phyloP scores from a whole-genome alignment of 2,797 vertebrate species.

The Chelonia mydas region DNA sequence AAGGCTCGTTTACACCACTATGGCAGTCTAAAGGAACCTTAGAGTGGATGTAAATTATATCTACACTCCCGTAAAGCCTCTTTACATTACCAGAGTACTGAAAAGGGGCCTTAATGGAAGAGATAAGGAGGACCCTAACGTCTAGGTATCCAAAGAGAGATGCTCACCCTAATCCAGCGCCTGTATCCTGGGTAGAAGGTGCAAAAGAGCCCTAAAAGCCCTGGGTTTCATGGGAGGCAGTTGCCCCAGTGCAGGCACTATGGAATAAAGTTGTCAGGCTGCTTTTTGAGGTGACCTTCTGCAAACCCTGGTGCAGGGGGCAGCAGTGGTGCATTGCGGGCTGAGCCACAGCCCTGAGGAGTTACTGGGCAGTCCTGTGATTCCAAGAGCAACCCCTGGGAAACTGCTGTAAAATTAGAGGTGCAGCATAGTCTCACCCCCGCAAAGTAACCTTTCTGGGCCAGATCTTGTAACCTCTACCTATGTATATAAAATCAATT shows the following conservation, averaged over 20 bases:
- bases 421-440: background rate
- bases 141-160: background rate
- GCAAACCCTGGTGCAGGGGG: background rate
- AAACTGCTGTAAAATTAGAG: background rate
- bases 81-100: background rate
- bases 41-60: background rate
- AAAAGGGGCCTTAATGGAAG: background rate
- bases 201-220: background rate
- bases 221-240: background rate
- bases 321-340: background rate
- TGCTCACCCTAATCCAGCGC: background rate
- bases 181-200: background rate
- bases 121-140: background rate
- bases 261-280: background rate
- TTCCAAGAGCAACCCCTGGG: background rate
- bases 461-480: background rate
- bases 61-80: background rate
- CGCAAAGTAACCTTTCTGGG: background rate
- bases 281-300: background rate
- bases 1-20: background rate
- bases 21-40: background rate
- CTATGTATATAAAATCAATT: background rate
- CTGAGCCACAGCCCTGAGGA: background rate
- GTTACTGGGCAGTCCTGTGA: background rate
- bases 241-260: background rate